Base-by-base conservation (phyloP, 92 coral and sea anemone species). In the Phymanthus crucifer region DNA sequence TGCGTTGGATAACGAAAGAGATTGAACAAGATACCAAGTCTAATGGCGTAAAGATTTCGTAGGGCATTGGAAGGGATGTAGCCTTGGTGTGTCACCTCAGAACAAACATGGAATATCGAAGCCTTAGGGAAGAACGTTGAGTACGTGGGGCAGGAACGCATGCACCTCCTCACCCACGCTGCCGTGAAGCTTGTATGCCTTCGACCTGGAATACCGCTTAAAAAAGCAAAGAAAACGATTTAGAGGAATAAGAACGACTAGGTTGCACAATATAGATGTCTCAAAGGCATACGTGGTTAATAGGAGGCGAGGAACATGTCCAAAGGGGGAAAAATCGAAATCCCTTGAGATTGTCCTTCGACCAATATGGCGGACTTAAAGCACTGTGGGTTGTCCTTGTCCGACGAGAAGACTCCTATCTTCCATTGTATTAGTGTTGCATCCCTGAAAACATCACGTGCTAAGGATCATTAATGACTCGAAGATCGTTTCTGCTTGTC, bases 311-410 rank as follows among this genome's bases (percentile, higher is more conserved):
- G 13, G 13, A 27, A 61, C 8, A 24, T 29, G 68, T 69, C 45
- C 2, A 34, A 16, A 38, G 12, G 26, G 73, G 17, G n/a, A 50
- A 74, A 46, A 21, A 4, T 43, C 58, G 47, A 61, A 64, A 34
- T 50, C 71, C 64, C 71, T 27, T 14, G 38, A 31, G 32, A 64
- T 50, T 31, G 58, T n/a, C 83, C 75, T 40, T 67, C 75, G 74
- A 26, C 83, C 83, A 79, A 79, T 29, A 79, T 79, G 83, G 83
- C 83, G 83, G 83, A 50, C 83, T 29, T 16, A 77, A 37, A 72
- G 37, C 43, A 33, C 48, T 36, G 31, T 21, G 3, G 61, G 36
- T 45, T 66, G 83, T 66, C 75, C 31, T 74, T 74, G 66, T 74
- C 34, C 43, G 43, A 34, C 46, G 35, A 77, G 34, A 61, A 19